These are phyloP conservation scores for Caenorhabditis wallacei DNA, from an alignment of 2,888 invertebrate genomes.

Conservation along the genomic window DNA sequence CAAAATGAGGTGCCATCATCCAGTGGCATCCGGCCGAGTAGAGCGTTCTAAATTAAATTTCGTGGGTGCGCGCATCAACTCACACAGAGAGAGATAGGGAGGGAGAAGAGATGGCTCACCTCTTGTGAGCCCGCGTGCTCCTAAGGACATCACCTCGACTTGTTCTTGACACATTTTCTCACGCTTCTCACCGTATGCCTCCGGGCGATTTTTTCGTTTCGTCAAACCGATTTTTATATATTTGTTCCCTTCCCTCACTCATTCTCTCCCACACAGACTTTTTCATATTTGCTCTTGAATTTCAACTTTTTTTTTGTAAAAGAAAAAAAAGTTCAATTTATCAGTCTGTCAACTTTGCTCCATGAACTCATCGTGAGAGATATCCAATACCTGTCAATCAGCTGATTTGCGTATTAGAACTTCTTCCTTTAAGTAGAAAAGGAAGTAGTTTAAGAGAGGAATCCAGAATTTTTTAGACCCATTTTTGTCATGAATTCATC, in stretches of 20 bases:
- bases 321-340: conserved; percentile 12
- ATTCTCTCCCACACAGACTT: conserved; percentile 3
- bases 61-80: conserved; percentile 58
- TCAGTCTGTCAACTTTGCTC: conserved; percentile 12
- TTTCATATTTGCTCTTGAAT: conserved; percentile 11
- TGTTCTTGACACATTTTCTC: conserved; percentile 54
- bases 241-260: conserved; percentile 8
- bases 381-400: conserved; percentile 51
- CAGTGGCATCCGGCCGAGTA: conserved; percentile 55
- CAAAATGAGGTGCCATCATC: conserved; percentile 63
- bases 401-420: not conserved
- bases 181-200: conserved; percentile 59
- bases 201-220: conserved; percentile 14
- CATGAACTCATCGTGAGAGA: conserved; percentile 33
- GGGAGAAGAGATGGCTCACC: conserved; percentile 35
- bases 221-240: conserved; percentile 11
- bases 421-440: not conserved
- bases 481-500: too few species aligned
- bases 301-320: not conserved
- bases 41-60: conserved; percentile 66
- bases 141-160: conserved; percentile 46
- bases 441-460: not conserved
- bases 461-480: not conserved
- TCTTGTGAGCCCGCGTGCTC: conserved; percentile 32
- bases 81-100: conserved; percentile 9